These are phyloP conservation scores for Trachythela sp. DNA, from an alignment of 64 coral and sea anemone species.

Conservation along the genomic window DNA sequence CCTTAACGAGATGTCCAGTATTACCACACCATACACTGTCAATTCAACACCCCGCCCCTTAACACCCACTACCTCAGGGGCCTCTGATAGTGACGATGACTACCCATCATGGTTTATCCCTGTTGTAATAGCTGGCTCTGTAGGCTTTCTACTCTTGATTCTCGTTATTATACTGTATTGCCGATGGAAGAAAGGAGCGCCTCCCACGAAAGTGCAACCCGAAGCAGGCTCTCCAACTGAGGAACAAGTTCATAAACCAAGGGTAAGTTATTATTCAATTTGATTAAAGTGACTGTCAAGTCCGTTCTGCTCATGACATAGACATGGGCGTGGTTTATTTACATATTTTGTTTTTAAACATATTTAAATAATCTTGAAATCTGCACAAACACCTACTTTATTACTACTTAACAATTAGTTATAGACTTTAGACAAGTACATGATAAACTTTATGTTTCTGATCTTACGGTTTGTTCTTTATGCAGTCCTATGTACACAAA, in stretches of 20 bases:
- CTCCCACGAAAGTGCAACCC: constrained; percentile 32
- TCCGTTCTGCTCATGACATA: too few relatives aligned
- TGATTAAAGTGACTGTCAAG: not conserved
- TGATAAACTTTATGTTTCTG: too few relatives aligned
- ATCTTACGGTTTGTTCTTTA: too few relatives aligned
- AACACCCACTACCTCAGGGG: not conserved
- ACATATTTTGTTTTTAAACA: too few relatives aligned
- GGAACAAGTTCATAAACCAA: constrained; percentile 37
- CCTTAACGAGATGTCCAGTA: constrained; percentile 55
- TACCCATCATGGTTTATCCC: constrained; percentile 64
- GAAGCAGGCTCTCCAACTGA: not conserved
- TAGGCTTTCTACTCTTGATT: constrained; percentile 46
- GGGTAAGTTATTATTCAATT: not conserved
- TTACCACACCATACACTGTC: constrained; percentile 70
- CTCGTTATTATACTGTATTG: constrained; percentile 54
- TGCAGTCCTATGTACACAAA: too few relatives aligned
- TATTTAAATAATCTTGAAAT: too few relatives aligned
- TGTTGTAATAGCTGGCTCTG: constrained; percentile 54
- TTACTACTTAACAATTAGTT: too few relatives aligned
- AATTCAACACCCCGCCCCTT: constrained; percentile 40
- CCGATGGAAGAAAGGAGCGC: constrained; percentile 71
- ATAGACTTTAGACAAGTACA: too few relatives aligned
- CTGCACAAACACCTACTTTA: too few relatives aligned
- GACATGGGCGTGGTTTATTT: too few relatives aligned
- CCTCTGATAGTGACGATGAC: not conserved